These are phyloP conservation scores for Icerya purchasi DNA, from an alignment of 2,888 invertebrate species.

Conservation along the genomic window DNA sequence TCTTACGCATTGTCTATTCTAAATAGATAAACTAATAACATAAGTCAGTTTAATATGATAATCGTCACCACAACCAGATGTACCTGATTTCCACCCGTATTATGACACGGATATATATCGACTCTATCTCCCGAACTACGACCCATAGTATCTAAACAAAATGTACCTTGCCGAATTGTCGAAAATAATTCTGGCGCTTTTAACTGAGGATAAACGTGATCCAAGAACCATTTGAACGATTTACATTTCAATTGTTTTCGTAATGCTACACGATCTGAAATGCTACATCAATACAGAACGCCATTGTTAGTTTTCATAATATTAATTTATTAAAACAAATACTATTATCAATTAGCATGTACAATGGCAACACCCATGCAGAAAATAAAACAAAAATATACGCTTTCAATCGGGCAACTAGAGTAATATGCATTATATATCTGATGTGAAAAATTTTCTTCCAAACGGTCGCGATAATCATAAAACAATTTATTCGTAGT, in stretches of 20 bases:
- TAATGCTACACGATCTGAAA: slow-evolving; percentile 59
- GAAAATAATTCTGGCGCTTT: slow-evolving; percentile 47
- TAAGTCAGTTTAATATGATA: neutral
- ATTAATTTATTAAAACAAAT: neutral
- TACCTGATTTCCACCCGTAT: slow-evolving; percentile 84
- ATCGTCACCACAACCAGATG: slow-evolving; percentile 7
- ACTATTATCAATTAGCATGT: neutral
- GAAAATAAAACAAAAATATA: no score
- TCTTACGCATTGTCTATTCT: neutral
- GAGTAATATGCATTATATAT: no score
- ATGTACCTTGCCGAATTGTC: slow-evolving; percentile 53
- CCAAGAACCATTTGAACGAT: slow-evolving; percentile 84
- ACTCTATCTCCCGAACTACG: slow-evolving; percentile 65
- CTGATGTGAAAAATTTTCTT: no score
- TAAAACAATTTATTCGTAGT: no score
- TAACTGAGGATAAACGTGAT: slow-evolving; percentile 79
- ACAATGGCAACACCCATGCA: no score
- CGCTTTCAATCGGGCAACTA: no score
- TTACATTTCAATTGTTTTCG: slow-evolving; percentile 68
- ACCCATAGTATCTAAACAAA: slow-evolving; percentile 88
- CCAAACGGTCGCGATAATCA: no score
- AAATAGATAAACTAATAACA: neutral
- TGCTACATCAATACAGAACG: slow-evolving; percentile 31
- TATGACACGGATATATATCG: slow-evolving; percentile 85
- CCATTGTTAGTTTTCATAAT: neutral